These are phyloP conservation scores for Ornithoptera priamus DNA, from an alignment of 2,888 invertebrate species.

Conservation along the genomic window DNA sequence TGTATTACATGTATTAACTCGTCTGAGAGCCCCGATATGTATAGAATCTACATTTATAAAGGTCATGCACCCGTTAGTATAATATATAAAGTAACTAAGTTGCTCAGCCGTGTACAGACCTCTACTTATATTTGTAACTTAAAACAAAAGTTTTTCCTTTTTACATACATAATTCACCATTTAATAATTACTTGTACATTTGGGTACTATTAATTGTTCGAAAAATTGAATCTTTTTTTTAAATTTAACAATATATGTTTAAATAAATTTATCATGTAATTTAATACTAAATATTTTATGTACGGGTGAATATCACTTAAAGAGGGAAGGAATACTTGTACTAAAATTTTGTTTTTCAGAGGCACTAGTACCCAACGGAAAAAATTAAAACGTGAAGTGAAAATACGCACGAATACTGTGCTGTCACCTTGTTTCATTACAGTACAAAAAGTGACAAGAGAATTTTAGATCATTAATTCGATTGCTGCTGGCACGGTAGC, in stretches of 20 bases:
- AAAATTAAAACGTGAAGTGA: conserved; percentile 57
- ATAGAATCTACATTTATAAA: conserved; percentile 28
- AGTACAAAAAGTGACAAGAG: background rate
- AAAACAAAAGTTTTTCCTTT: background rate
- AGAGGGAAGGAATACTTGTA: conserved; percentile 30
- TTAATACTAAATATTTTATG: background rate
- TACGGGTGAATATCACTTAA: conserved; percentile 32
- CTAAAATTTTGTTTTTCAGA: conserved; percentile 40
- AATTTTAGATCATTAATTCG: background rate
- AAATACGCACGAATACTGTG: background rate
- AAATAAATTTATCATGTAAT: too few relatives aligned
- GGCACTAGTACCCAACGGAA: conserved; percentile 10
- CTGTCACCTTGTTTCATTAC: background rate
- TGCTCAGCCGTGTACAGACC: background rate
- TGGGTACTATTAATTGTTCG: too few relatives aligned
- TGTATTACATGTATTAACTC: conserved; percentile 34
- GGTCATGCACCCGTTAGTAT: conserved; percentile 14
- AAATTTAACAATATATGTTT: too few relatives aligned
- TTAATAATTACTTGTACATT: too few relatives aligned
- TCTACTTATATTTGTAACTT: background rate
- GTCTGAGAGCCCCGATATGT: conserved; percentile 36
- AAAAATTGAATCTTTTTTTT: too few relatives aligned
- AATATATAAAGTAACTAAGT: background rate
- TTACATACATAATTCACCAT: background rate
- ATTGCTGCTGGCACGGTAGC: background rate